These are phyloP conservation scores for Ceyx cyanopectus DNA, from an alignment of 2,113 vertebrate species.

Conservation along the genomic window DNA sequence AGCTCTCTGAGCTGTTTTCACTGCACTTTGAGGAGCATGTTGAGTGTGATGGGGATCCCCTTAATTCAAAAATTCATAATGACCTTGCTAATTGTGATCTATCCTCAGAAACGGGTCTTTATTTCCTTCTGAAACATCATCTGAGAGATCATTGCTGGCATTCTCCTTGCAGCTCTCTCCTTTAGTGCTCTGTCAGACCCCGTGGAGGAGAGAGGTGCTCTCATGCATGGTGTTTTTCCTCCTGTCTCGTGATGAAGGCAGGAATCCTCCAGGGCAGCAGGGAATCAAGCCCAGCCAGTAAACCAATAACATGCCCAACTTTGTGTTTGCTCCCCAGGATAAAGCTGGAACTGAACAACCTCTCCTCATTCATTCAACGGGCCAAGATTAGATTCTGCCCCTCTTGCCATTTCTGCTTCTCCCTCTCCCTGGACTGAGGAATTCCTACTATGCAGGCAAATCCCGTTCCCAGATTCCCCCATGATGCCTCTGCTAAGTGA, in stretches of 20 bases:
- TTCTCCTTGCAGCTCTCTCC: neutral
- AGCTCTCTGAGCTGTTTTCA: neutral
- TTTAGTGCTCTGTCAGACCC: neutral
- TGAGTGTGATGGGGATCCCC: neutral
- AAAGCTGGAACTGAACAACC: conserved; percentile 29
- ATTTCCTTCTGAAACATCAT: fast-evolving
- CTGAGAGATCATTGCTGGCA: fast-evolving
- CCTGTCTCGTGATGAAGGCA: neutral
- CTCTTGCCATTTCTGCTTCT: conserved; percentile 55
- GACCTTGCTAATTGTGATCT: neutral
- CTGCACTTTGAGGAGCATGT: fast-evolving
- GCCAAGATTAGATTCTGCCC: conserved; percentile 37
- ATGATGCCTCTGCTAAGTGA: conserved; percentile 61
- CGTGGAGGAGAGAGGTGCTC: neutral
- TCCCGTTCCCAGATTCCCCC: conserved; percentile 46
- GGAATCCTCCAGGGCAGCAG: neutral
- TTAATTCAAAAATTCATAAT: fast-evolving
- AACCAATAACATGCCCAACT: neutral
- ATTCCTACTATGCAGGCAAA: conserved; percentile 69
- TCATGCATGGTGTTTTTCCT: neutral
- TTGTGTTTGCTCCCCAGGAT: neutral
- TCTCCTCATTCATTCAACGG: neutral
- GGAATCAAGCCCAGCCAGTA: neutral
- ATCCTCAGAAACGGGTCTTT: neutral
- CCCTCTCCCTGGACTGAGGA: neutral